These are phyloP conservation scores for Helobdella robusta DNA, from an alignment of 2,888 invertebrate species.

Conservation along the genomic window DNA sequence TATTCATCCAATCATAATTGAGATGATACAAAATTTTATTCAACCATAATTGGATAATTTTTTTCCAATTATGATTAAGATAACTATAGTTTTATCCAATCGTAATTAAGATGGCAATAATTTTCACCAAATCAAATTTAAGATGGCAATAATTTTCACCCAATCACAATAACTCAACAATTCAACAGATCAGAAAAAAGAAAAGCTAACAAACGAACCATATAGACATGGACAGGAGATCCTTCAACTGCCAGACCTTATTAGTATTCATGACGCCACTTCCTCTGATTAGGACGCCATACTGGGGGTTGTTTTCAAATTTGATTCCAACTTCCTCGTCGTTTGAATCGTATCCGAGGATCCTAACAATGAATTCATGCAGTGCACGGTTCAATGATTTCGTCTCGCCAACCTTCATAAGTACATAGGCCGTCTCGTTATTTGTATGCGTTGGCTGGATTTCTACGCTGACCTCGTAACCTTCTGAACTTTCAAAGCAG, in stretches of 20 bases:
- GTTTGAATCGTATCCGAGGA: slow-evolving; percentile 3
- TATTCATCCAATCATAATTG: too few species aligned
- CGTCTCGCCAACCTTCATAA: slow-evolving; percentile 5
- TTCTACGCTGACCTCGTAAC: too few species aligned
- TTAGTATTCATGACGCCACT: neutral
- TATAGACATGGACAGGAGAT: slow-evolving; percentile 7
- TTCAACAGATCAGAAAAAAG: slow-evolving; percentile 2
- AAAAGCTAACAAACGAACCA: slow-evolving; percentile 7
- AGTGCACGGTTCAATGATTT: slow-evolving; percentile 6
- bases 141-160: too few species aligned
- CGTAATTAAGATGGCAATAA: too few species aligned
- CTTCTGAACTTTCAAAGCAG: neutral
- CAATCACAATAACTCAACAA: neutral
- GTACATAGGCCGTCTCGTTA: neutral
- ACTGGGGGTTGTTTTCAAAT: slow-evolving; percentile 2
- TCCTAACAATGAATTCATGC: too few species aligned
- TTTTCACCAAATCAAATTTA: too few species aligned
- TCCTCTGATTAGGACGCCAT: slow-evolving; percentile 7
- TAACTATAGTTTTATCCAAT: too few species aligned
- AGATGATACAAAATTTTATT: too few species aligned
- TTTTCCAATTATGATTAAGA: too few species aligned
- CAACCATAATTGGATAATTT: too few species aligned
- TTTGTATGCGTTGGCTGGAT: neutral
- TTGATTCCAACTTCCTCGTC: neutral
- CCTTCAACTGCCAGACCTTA: slow-evolving; percentile 11